Evolutionary conservation across 2,888 invertebrate genomes (phyloP).

Genomic region (Drosophila diplacantha): DNA sequence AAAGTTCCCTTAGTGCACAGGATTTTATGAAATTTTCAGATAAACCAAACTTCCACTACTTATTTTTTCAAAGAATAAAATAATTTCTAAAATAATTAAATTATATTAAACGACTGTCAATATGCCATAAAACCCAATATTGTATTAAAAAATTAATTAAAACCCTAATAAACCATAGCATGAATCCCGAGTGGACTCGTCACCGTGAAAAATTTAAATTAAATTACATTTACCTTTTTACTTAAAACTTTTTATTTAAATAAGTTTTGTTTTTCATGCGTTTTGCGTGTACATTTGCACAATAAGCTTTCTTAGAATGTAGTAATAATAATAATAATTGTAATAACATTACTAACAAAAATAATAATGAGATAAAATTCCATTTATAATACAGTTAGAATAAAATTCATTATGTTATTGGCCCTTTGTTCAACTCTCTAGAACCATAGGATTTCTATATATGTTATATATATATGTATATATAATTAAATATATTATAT

Average conservation of each 20-base stretch:
- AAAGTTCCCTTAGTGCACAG: too few species aligned
- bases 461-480: slow-evolving; percentile 25
- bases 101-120: neutral
- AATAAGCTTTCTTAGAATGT: slow-evolving; percentile 68
- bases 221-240: slow-evolving; percentile 25
- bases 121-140: neutral
- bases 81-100: neutral
- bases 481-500: slow-evolving; percentile 38
- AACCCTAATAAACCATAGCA: neutral
- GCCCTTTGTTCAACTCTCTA: slow-evolving; percentile 44
- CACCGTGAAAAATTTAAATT: neutral
- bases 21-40: neutral
- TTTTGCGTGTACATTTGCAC: slow-evolving; percentile 72
- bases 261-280: slow-evolving; percentile 63
- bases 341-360: slow-evolving; percentile 76
- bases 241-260: slow-evolving; percentile 63
- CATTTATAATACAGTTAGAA: slow-evolving; percentile 65
- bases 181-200: neutral
- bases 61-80: neutral
- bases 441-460: slow-evolving; percentile 51
- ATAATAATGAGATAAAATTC: slow-evolving; percentile 56
- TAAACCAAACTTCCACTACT: neutral
- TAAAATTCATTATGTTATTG: slow-evolving; percentile 63
- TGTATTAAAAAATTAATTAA: too few species aligned
- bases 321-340: slow-evolving; percentile 61